These are phyloP conservation scores for Spea hammondii DNA, from an alignment of 2,797 vertebrate genomes.

Conservation along the genomic window DNA sequence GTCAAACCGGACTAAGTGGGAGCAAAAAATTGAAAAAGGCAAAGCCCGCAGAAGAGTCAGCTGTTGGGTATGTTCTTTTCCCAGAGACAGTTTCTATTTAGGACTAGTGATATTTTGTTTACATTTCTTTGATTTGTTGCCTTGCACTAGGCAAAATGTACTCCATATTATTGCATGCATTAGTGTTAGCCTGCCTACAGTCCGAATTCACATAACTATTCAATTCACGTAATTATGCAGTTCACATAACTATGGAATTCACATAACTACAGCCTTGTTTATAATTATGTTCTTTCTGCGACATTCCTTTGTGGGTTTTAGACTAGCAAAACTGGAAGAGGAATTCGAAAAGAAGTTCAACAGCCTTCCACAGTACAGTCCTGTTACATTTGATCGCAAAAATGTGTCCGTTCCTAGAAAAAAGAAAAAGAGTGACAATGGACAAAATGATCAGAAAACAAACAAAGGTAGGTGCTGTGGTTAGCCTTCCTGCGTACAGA, in stretches of 20 bases:
- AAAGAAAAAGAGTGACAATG: slow-evolving; percentile 81
- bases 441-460: slow-evolving; percentile 76
- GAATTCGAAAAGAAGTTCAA: slow-evolving; percentile 99
- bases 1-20: slow-evolving; percentile 79
- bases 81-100: neutral
- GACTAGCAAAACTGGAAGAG: slow-evolving; percentile 92
- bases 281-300: neutral
- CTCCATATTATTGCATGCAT: too few species aligned
- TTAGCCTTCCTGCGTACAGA: too few species aligned
- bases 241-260: too few species aligned
- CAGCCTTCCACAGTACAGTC: slow-evolving; percentile 95
- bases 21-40: slow-evolving; percentile 93
- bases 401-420: slow-evolving; percentile 77
- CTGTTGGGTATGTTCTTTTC: slow-evolving; percentile 77
- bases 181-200: too few species aligned
- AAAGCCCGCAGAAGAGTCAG: slow-evolving; percentile 91
- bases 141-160: neutral
- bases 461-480: slow-evolving; percentile 77
- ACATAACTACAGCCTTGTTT: too few species aligned
- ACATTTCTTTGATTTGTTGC: too few species aligned
- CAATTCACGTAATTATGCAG: too few species aligned
- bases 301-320: slow-evolving; percentile 55
- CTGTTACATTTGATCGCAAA: slow-evolving; percentile 94
- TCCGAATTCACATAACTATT: too few species aligned
- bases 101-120: too few species aligned